Evolutionary conservation across 2,797 vertebrate genomes (phyloP), one percentile per base, ranked within the genome.

Genomic region (Tachyglossus aculeatus): DNA sequence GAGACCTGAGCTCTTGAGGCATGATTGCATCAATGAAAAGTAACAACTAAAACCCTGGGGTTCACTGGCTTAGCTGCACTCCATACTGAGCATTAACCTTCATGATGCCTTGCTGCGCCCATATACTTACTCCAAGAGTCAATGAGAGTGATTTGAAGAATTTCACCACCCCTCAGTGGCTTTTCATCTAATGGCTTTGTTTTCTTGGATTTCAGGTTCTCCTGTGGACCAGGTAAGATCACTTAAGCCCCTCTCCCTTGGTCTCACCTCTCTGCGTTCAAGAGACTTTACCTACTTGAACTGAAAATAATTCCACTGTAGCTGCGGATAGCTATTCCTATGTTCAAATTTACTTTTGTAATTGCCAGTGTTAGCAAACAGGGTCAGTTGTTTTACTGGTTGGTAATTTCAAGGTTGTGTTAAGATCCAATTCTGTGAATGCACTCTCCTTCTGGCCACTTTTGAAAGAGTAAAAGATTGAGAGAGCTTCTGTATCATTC

Each of bases 141-240:
- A 59, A 14, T 0, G 14, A 18, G 6, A 6, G 31, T 7, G 9
- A 13, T 10, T n/a, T 2, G 0, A 47, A 47, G 24, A 19, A 18
- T 10, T 48, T 25, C 5, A 48, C 31, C 6, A 44, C 4, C 14
- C n/a, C 4, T 47, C 14, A 2, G 18, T 7, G 2, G 10, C 16
- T 7, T 15, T 29, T 6, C 5, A 9, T 31, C 71, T 74, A 11
- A 81, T 10, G n/a, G 0, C 41, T 10, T 1, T 1, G 1, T 44
- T 10, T 7, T 27, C 33, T 86, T 81, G 70, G 45, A 50, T 82
- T 86, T 37, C 75, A 93, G 93, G 88, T 48, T 90, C 88, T 16
- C 70, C 89, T 33, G 86, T 91, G 15, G 93, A 94, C 16, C 74
- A 71, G 92, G 93, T 94, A 71, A 0, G 89, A 87, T 2, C 19